These are phyloP conservation scores for Morone saxatilis DNA, from an alignment of 2,113 vertebrate genomes.

Conservation along the genomic window DNA sequence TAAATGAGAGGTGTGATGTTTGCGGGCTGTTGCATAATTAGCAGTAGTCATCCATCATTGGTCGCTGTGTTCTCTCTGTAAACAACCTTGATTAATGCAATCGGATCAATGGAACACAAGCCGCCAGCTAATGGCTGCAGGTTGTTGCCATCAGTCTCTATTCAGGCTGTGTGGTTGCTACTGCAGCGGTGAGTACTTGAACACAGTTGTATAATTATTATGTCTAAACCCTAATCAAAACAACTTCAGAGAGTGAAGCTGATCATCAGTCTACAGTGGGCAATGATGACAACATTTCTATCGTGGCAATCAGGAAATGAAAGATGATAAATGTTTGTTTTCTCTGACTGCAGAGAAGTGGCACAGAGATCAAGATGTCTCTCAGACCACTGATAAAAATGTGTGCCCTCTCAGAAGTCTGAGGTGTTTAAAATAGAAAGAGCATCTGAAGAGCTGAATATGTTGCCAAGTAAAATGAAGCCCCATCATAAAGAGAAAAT, in stretches of 20 bases:
- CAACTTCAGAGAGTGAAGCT: slow-evolving; percentile 38
- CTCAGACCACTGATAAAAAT: slow-evolving; percentile 11
- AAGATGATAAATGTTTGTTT: slow-evolving; percentile 3
- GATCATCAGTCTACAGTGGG: slow-evolving; percentile 30
- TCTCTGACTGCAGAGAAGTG: not conserved
- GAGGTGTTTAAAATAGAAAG: not conserved
- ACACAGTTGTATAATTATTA: slow-evolving; percentile 51
- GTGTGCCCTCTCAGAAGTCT: not conserved
- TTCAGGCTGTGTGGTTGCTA: slow-evolving; percentile 22
- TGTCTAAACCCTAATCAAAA: slow-evolving; percentile 56
- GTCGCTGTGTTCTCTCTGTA: slow-evolving; percentile 56
- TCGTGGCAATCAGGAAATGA: slow-evolving; percentile 20
- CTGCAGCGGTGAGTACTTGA: slow-evolving; percentile 16
- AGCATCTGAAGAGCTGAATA: not conserved
- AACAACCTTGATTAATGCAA: slow-evolving; percentile 75
- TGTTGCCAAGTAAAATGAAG: not conserved
- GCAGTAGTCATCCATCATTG: slow-evolving; percentile 62
- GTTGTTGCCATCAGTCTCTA: slow-evolving; percentile 61
- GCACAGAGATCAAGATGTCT: slow-evolving; percentile 8
- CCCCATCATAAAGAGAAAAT: not conserved
- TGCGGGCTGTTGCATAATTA: slow-evolving; percentile 57
- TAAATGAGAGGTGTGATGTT: slow-evolving; percentile 66
- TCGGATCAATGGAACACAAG: slow-evolving; percentile 71
- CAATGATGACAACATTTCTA: slow-evolving; percentile 20
- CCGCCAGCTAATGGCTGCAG: slow-evolving; percentile 48